Conservation (phyloP, 2,113 vertebrate species). For the Etheostoma cragini region DNA sequence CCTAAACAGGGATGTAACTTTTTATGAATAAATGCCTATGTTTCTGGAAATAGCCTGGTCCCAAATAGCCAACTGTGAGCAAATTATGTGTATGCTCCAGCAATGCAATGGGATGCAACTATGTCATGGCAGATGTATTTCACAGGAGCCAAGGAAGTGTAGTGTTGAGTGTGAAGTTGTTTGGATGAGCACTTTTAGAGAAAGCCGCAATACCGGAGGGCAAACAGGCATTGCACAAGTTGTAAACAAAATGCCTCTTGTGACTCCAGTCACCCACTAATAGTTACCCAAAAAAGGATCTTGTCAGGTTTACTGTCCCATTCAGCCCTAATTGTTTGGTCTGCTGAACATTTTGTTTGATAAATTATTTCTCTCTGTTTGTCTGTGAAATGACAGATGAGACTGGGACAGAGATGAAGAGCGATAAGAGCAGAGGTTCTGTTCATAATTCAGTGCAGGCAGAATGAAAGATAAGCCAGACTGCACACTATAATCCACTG, state of each 20-base stretch:
- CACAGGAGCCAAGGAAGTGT: no score
- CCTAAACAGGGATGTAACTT: no score
- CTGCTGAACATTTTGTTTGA: slow-evolving; percentile 8
- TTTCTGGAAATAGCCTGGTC: no score
- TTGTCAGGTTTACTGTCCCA: background rate
- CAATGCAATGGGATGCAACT: no score
- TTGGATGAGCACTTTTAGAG: no score
- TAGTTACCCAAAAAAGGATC: background rate
- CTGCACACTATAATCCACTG: slow-evolving; percentile 29
- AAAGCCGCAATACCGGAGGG: no score
- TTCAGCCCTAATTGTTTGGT: slow-evolving; percentile 20
- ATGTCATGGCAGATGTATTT: no score
- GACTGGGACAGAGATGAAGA: slow-evolving; percentile 24
- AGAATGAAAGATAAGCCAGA: slow-evolving; percentile 27
- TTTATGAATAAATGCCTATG: no score
- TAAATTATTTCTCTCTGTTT: slow-evolving; percentile 30
- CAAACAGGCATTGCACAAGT: no score
- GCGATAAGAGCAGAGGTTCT: slow-evolving; percentile 34
- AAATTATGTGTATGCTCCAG: no score
- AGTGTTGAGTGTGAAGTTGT: no score
- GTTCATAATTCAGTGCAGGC: slow-evolving; percentile 24
- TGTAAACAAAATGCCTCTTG: background rate
- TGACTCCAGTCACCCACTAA: background rate
- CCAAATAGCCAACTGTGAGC: no score
- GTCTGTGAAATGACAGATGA: slow-evolving; percentile 31